Evolutionary conservation across 92 coral and sea anemone species (phyloP).

Genomic region (Metridium senile): DNA sequence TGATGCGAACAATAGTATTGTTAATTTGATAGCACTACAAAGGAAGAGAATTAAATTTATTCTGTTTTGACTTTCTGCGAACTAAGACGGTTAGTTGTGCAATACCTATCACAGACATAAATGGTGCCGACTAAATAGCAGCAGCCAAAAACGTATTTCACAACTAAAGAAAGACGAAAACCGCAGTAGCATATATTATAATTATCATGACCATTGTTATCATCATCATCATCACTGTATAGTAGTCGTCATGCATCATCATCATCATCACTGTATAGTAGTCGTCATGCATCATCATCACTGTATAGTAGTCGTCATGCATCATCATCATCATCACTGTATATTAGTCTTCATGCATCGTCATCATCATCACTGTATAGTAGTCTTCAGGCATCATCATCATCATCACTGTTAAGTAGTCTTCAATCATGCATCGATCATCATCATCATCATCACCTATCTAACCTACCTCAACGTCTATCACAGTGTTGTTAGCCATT

Average conservation of each 20-base stretch:
- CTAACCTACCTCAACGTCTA: no score
- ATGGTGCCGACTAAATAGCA: no score
- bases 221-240: neutral
- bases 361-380: neutral
- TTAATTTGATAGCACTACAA: neutral
- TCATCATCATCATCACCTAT: no score
- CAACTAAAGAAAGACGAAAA: no score
- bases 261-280: neutral
- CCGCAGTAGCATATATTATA: neutral
- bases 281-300: neutral
- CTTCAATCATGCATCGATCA: neutral
- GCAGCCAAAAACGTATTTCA: no score
- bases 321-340: neutral
- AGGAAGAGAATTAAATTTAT: neutral
- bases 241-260: neutral
- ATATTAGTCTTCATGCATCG: neutral
- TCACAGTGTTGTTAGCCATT: no score
- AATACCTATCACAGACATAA: no score
- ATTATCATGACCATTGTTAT: neutral
- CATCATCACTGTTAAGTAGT: neutral
- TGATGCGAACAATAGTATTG: neutral
- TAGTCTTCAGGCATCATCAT: neutral
- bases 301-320: neutral
- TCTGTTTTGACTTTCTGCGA: no score
- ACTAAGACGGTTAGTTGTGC: no score